Evolutionary conservation across 2,888 invertebrate species (phyloP).

Genomic region (Habrosyne pyritoides): DNA sequence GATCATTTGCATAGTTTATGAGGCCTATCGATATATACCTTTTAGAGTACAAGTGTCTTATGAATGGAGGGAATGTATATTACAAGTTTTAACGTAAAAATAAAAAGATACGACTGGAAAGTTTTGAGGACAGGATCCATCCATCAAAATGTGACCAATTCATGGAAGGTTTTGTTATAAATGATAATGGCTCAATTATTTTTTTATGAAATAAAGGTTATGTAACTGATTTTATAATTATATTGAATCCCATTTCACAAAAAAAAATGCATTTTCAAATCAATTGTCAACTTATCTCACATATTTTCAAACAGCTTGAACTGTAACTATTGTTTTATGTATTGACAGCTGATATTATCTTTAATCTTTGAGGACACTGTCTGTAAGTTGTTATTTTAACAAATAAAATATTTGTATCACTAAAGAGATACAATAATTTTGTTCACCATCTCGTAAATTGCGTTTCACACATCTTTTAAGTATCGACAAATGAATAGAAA

Average conservation of each 20-base stretch:
- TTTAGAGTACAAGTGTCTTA: neutral
- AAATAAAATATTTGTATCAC: neutral
- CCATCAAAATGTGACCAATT: conserved; percentile 30
- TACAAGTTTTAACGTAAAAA: neutral
- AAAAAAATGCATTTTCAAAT: neutral
- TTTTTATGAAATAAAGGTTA: too few species aligned
- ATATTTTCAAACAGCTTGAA: neutral
- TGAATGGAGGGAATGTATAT: neutral
- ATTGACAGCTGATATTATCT: neutral
- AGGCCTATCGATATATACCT: conserved; percentile 10
- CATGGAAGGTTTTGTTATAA: conserved; percentile 24
- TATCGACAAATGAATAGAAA: neutral
- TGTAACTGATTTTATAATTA: neutral
- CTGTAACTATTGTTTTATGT: neutral
- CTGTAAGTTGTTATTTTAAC: neutral
- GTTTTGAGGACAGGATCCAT: conserved; percentile 25
- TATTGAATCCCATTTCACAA: neutral
- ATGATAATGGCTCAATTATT: conserved; percentile 9
- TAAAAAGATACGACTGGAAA: conserved; percentile 14
- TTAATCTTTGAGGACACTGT: neutral
- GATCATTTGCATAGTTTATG: conserved; percentile 34
- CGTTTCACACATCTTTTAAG: neutral
- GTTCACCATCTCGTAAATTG: neutral
- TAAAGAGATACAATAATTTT: neutral
- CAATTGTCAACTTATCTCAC: neutral